Evolutionary conservation across 2,113 vertebrate genomes (phyloP).

Genomic region (Herpetotheres cachinnans): DNA sequence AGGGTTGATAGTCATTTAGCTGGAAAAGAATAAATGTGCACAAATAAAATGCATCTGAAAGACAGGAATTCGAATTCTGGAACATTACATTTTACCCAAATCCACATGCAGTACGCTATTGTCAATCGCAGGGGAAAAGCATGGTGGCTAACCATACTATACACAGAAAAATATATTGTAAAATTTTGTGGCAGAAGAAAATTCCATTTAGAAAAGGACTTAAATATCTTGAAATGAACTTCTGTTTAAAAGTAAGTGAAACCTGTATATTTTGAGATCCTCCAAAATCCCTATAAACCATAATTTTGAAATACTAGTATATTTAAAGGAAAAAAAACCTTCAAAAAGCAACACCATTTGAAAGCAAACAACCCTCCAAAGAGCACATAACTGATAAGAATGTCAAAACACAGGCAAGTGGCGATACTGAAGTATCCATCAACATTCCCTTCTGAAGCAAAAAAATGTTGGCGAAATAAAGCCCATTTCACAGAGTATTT

Average conservation of each 20-base stretch:
- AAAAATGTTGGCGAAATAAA: not conserved
- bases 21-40: not conserved
- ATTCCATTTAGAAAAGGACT: not conserved
- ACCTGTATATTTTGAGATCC: not conserved
- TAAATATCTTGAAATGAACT: not conserved
- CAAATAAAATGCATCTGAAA: not conserved
- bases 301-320: not conserved
- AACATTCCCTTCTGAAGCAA: not conserved
- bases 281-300: not conserved
- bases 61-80: not conserved
- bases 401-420: not conserved
- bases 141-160: not conserved
- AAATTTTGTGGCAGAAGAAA: not conserved
- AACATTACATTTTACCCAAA: not conserved
- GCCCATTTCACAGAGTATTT: not conserved
- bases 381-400: not conserved
- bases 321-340: not conserved
- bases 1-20: not conserved
- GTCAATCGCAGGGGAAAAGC: not conserved
- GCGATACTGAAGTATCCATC: not conserved
- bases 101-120: fast-evolving
- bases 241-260: not conserved
- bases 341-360: not conserved
- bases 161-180: not conserved
- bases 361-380: not conserved